Conservation (phyloP, 2,888 invertebrate species). For the Trissolcus japonicus region DNA sequence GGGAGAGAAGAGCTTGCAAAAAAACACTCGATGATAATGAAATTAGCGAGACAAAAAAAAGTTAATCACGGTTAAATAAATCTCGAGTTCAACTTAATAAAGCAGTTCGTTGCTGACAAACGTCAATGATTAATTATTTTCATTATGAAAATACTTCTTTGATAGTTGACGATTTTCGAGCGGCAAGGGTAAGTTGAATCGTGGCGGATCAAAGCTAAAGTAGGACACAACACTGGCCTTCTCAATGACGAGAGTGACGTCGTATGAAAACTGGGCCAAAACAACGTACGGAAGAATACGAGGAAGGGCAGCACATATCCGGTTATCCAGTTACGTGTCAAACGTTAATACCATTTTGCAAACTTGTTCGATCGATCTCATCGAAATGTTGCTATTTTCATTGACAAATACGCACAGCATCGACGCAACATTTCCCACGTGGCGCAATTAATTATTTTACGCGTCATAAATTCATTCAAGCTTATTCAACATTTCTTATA, state of each 20-base stretch:
- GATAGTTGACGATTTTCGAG: slow-evolving; percentile 38
- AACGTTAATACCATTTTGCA: slow-evolving; percentile 44
- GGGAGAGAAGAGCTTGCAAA: not conserved
- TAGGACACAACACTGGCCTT: slow-evolving; percentile 70
- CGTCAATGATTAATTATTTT: slow-evolving; percentile 36
- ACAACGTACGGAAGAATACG: slow-evolving; percentile 53
- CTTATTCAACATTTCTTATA: no score
- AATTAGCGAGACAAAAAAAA: not conserved
- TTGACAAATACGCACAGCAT: slow-evolving; percentile 20
- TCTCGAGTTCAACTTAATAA: not conserved
- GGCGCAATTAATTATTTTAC: no score
- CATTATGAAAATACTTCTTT: slow-evolving; percentile 39
- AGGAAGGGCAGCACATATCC: slow-evolving; percentile 52
- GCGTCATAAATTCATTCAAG: no score
- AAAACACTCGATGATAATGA: not conserved
- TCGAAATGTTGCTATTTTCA: slow-evolving; percentile 37
- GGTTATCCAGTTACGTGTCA: slow-evolving; percentile 42
- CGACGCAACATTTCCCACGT: no score
- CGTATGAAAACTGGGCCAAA: slow-evolving; percentile 70
- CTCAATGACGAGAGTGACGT: slow-evolving; percentile 75
- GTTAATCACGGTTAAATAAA: slow-evolving; percentile 2
- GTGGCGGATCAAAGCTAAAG: slow-evolving; percentile 62
- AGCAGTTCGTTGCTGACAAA: not conserved
- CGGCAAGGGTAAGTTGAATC: slow-evolving; percentile 46
- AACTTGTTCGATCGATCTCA: slow-evolving; percentile 23